A percentile compares a stretch with the other conserved stretches of the same genome.
phyloP scores from a whole-genome alignment of 2,113 vertebrate species.

The Melanerpes formicivorus region DNA sequence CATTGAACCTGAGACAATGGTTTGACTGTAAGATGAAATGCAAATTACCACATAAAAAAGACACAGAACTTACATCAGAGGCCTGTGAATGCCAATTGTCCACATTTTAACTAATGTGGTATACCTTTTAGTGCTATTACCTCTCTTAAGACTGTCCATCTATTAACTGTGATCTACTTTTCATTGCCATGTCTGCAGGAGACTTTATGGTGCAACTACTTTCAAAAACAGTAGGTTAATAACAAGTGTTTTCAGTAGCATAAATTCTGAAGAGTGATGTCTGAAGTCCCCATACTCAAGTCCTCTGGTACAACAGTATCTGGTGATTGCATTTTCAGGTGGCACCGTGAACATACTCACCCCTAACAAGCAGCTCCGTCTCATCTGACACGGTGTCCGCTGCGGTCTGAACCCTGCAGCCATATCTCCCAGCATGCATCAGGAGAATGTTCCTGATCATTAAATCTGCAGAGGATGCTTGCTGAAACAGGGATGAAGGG shows the following conservation, averaged over 20 bases:
- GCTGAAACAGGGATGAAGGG: slow-evolving; percentile 82
- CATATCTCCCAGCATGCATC: slow-evolving; percentile 93
- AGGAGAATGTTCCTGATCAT: slow-evolving; percentile 98
- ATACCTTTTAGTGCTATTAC: neutral
- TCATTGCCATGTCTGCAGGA: neutral
- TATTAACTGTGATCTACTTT: neutral
- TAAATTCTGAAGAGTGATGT: slow-evolving; percentile 16
- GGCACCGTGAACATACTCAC: slow-evolving; percentile 77
- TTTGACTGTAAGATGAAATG: neutral
- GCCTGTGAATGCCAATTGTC: neutral
- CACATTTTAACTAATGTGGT: neutral
- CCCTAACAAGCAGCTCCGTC: slow-evolving; percentile 93
- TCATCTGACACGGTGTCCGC: slow-evolving; percentile 90
- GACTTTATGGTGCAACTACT: neutral
- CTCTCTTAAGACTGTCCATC: neutral
- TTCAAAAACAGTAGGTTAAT: slow-evolving; percentile 42
- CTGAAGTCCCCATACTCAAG: slow-evolving; percentile 22
- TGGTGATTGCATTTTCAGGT: slow-evolving; percentile 43
- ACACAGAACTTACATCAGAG: neutral
- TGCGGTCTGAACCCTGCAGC: slow-evolving; percentile 91
- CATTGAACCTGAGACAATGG: neutral
- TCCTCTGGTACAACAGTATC: slow-evolving; percentile 27
- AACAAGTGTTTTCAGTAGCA: neutral
- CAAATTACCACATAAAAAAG: neutral
- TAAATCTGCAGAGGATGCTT: slow-evolving; percentile 94